phyloP scores from a whole-genome alignment of 2,888 invertebrate species.

The Ophion obscuratus region DNA sequence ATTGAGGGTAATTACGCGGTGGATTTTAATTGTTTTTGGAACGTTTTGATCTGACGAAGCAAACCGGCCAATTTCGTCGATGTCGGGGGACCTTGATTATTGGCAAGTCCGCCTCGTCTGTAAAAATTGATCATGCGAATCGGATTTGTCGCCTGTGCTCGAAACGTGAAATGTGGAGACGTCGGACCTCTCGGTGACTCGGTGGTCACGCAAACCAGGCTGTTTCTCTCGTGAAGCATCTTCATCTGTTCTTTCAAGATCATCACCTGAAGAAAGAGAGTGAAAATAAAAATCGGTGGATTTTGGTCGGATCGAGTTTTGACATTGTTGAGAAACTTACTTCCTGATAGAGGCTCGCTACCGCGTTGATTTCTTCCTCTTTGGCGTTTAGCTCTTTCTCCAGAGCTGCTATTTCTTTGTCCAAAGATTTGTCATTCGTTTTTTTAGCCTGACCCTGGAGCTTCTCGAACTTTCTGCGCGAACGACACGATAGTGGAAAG shows the following conservation, averaged over 20 bases:
- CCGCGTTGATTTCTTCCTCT: conserved; percentile 80
- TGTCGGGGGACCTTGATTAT: conserved; percentile 72
- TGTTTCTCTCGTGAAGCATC: conserved; percentile 75
- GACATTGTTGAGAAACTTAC: conserved; percentile 66
- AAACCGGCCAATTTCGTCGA: conserved; percentile 76
- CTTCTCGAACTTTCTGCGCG: conserved; percentile 77
- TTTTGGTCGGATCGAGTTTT: conserved; percentile 9
- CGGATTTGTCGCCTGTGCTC: conserved; percentile 60
- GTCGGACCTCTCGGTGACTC: conserved; percentile 62
- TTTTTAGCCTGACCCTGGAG: conserved; percentile 74
- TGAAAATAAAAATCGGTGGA: not conserved
- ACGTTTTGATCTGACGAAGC: conserved; percentile 80
- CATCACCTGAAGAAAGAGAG: conserved; percentile 73
- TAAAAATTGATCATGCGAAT: conserved; percentile 42
- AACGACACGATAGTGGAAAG: not conserved
- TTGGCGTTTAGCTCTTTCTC: conserved; percentile 77
- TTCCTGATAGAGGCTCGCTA: conserved; percentile 79
- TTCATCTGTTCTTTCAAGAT: conserved; percentile 78
- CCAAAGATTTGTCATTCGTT: conserved; percentile 71
- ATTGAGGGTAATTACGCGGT: conserved; percentile 39
- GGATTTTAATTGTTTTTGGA: conserved; percentile 76
- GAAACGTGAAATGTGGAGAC: conserved; percentile 43
- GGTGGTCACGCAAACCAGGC: conserved; percentile 78
- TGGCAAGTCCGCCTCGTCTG: conserved; percentile 26
- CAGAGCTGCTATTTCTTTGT: conserved; percentile 73